Conservation (phyloP, 1,140 invertebrate genomes). For the Tribolium madens region DNA sequence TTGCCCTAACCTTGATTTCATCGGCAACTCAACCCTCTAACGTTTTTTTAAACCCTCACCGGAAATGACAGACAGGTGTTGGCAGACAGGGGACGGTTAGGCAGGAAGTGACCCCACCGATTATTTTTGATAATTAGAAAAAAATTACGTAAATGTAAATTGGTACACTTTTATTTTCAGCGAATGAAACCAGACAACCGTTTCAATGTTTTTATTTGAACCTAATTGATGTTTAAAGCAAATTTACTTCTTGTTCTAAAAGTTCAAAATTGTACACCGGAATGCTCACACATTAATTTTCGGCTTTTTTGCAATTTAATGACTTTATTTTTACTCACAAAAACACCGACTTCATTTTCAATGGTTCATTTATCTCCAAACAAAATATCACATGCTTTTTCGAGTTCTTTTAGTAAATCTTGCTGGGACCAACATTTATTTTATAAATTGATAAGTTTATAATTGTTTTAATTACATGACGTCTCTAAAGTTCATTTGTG, state of each 20-base stretch:
- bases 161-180: constrained; percentile 27
- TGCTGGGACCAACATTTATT: too few species aligned
- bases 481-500: too few species aligned
- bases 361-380: constrained; percentile 20
- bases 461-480: neutral
- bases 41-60: constrained; percentile 4
- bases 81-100: neutral
- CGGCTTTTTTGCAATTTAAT: constrained; percentile 4
- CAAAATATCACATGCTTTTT: constrained; percentile 4
- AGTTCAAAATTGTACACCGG: constrained; percentile 5
- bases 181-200: constrained; percentile 30
- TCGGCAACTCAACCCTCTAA: neutral
- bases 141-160: constrained; percentile 16
- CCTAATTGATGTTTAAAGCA: constrained; percentile 20
- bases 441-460: neutral
- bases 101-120: constrained; percentile 4
- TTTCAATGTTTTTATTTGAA: constrained; percentile 5
- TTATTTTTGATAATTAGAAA: constrained; percentile 3
- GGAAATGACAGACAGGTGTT: constrained; percentile 18
- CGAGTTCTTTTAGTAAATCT: neutral
- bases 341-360: neutral
- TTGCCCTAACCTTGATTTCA: neutral
- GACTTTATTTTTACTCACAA: constrained; percentile 1
- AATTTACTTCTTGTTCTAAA: constrained; percentile 10
- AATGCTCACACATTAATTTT: neutral